Base-by-base conservation (phyloP, 1,140 invertebrate genomes). In the Babylonia areolata region DNA sequence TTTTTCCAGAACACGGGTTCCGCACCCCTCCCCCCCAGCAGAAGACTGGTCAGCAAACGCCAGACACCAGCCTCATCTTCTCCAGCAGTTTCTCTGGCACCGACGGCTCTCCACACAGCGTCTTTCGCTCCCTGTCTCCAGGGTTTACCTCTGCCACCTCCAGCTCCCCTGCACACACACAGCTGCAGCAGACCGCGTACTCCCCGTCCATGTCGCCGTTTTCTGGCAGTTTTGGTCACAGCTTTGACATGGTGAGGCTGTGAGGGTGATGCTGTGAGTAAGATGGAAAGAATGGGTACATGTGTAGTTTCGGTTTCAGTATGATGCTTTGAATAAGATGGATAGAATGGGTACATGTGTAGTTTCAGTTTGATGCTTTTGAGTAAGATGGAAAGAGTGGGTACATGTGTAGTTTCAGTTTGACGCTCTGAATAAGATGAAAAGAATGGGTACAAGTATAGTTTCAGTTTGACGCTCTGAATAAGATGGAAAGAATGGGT, bases 1-100 rank as follows among this genome's bases (percentile, higher is more conserved):
- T 11, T 54, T 73, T 78, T 87, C 33, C 86, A 87, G 86, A 87
- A 33, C 84, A 84, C 82, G 85, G 79, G 77, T 87, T 86, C 78
- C 81, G 73, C 31, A 87, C 85, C 15, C 85, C 85, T 31, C 58
- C n/a, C 6, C 73, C 87, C 54, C 81, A 42, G 37, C 31, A 69
- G 81, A 37, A 35, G 40, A 73, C 20, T 35, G 46, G 17, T 20
- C 69, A 77, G 77, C 39, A 69, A 28, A 73, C 77, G 23, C 51
- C 75, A 82, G 69, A 86, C 15, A 78, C 39, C 54, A 82, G 58
- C 39, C n/a, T 69, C 20, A 82, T 88, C 23, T 88, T 88, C 51
- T 85, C 85, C 23, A 80, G 78, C 28, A 86, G 82, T 75, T 85
- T 84, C 23, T 78, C 84, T 33, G 83, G 73, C 20, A 31, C 37